Evolutionary conservation across 2,113 vertebrate genomes (phyloP), one percentile per base, ranked within the genome.

Genomic region (Paratilapia polleni): DNA sequence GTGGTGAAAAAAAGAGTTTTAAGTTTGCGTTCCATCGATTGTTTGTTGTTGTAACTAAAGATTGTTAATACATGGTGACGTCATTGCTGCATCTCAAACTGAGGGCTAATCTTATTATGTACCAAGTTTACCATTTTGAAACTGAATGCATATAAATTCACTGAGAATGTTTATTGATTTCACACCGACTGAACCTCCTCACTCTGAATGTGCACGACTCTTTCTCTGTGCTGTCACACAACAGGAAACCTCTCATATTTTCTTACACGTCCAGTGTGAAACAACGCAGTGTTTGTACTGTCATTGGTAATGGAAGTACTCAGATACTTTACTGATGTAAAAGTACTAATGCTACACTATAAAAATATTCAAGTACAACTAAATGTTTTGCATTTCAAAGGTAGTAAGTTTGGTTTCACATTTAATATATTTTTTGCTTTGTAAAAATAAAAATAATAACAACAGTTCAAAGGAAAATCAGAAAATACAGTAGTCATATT

Each of bases 51-150:
- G 61, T 63, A 22, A 54, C 52, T 63, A 9, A 28, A 68, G 68
- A 80, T 80, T 88, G 84, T 90, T 60, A 70, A 61, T 24, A 60
- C 34, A 6, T 28, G 54, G 17, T 14, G 76, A 82, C 56, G 61
- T 90, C 49, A n/a, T n/a, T 15, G 15, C 31, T 3, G 19, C 2
- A 2, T 17, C 8, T 12, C 24, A 57, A 36, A 56, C 77, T 6
- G 89, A 93, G 91, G 91, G 89, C 84, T 91, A 82, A 70, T 5
- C n/a, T 26, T 76, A n/a, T 4, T 0, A 13, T 1, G 10, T 73
- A 1, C 28, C 17, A 26, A 8, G 9, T 49, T 59, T 38, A 24
- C 24, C 17, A 4, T 28, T 74, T 43, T 82, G 9, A 47, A 58
- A 58, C 64, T 59, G 57, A 84, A 82, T 80, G 80, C 38, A 3